phyloP scores from a whole-genome alignment of 2,113 vertebrate species.

The Zapus hudsonius region DNA sequence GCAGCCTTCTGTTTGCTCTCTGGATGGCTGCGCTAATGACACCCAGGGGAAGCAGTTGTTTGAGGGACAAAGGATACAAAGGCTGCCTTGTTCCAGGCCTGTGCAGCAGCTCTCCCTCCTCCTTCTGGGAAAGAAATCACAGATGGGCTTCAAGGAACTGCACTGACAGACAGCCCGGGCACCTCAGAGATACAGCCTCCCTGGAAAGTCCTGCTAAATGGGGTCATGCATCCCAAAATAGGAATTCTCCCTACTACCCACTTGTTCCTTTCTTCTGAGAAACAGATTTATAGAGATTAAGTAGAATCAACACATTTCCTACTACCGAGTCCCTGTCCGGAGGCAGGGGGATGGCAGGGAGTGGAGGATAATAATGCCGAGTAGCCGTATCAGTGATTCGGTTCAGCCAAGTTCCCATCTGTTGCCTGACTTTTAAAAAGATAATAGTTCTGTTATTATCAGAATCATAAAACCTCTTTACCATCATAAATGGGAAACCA shows the following conservation, averaged over 20 bases:
- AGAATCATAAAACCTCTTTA: neutral
- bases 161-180: fast-evolving
- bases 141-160: neutral
- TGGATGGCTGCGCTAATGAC: neutral
- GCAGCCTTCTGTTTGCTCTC: neutral
- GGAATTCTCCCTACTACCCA: neutral
- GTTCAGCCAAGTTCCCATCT: slow-evolving; percentile 50
- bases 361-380: neutral
- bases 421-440: slow-evolving; percentile 35
- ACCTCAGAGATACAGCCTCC: neutral
- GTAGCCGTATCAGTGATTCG: slow-evolving; percentile 17
- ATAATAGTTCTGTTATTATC: slow-evolving; percentile 32
- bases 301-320: neutral
- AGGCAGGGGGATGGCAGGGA: neutral
- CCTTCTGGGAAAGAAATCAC: neutral
- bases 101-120: neutral
- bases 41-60: neutral
- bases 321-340: neutral
- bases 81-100: slow-evolving; percentile 1
- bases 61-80: neutral
- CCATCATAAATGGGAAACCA: neutral
- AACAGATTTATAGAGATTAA: neutral
- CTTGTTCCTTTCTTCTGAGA: neutral
- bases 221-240: neutral
- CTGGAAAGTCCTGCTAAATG: neutral